Conservation (phyloP, 92 coral and sea anemone species). For the Isaurus tuberculatus region DNA sequence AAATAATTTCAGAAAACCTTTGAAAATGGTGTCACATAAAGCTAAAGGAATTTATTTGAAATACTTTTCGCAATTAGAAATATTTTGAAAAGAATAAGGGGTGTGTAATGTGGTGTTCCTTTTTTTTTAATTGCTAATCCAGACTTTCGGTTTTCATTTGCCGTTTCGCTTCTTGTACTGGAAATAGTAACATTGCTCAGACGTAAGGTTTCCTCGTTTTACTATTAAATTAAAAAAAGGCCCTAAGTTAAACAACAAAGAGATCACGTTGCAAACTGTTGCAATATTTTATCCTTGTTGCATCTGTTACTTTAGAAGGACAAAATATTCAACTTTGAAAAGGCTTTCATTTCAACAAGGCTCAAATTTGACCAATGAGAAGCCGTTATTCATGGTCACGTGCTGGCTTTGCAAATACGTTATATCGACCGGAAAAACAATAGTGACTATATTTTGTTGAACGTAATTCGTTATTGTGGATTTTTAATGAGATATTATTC, state of each 20-base stretch:
- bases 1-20: neutral
- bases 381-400: slow-evolving; percentile 13
- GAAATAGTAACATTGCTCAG: neutral
- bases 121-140: no score
- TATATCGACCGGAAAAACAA: slow-evolving; percentile 27
- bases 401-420: slow-evolving; percentile 31
- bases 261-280: neutral
- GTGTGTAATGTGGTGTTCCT: neutral
- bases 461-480: slow-evolving; percentile 32
- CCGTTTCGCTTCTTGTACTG: neutral
- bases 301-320: neutral
- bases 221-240: neutral
- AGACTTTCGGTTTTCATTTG: neutral
- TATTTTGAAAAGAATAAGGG: neutral
- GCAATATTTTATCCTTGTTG: neutral
- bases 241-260: neutral
- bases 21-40: neutral
- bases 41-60: neutral
- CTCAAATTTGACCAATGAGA: slow-evolving; percentile 32
- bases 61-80: neutral
- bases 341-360: slow-evolving; percentile 21
- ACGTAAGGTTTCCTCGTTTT: neutral
- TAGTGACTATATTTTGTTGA: slow-evolving; percentile 30
- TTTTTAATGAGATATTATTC: slow-evolving; percentile 33
- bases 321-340: slow-evolving; percentile 12